Evolutionary conservation across 2,113 vertebrate species (phyloP).

Genomic region (Cryptomyrus ogoouensis): DNA sequence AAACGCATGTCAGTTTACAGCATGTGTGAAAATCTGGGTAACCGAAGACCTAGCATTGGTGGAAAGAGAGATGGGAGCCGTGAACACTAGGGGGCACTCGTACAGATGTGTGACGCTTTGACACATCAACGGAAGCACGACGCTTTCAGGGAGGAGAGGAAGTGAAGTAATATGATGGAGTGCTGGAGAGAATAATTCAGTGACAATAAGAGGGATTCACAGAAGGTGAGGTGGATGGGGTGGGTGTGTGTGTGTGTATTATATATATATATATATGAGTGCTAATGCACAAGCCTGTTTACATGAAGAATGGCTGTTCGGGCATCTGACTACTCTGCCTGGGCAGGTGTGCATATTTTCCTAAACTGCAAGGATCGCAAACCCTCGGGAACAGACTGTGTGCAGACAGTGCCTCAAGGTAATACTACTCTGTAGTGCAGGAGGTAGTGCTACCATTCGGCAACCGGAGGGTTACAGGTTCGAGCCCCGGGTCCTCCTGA

Average conservation of each 20-base stretch:
- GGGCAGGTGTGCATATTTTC: not conserved
- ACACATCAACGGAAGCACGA: not conserved
- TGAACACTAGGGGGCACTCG: not conserved
- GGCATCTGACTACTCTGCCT: not conserved
- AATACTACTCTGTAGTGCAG: not conserved
- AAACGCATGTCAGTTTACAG: not conserved
- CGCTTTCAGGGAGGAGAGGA: not conserved
- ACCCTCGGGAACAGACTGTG: not conserved
- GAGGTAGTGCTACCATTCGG: too few relatives aligned
- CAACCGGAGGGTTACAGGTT: too few relatives aligned
- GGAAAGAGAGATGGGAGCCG: not conserved
- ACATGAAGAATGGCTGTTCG: not conserved
- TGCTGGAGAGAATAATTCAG: not conserved
- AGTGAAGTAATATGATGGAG: not conserved
- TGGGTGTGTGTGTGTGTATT: not conserved
- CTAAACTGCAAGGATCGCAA: not conserved
- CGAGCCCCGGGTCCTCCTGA: too few relatives aligned
- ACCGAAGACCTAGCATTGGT: not conserved
- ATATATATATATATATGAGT: not conserved
- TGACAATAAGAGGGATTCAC: not conserved
- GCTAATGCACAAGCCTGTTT: not conserved
- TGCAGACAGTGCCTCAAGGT: not conserved
- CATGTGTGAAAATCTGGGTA: not conserved
- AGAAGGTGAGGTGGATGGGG: not conserved
- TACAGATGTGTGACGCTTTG: not conserved